Conservation (phyloP, 37 sponge, comb jelly and placozoan genomes). For the Axinella damicornis region DNA sequence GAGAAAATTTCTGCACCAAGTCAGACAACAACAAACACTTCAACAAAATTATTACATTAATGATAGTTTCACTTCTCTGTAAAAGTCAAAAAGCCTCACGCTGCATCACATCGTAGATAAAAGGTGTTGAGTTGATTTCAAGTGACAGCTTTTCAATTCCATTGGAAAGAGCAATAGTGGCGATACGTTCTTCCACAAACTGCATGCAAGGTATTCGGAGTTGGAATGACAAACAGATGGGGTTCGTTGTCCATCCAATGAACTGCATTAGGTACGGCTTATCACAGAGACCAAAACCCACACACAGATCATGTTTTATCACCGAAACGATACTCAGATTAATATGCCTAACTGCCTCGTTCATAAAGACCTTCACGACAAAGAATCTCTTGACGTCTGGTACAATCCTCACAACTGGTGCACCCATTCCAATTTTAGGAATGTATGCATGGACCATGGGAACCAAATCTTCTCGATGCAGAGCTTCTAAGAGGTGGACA, state of each 20-base stretch:
- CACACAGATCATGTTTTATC: slow-evolving; percentile 10
- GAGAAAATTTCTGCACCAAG: too few species aligned
- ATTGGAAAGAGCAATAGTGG: too few species aligned
- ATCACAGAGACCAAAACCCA: neutral
- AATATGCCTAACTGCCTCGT: neutral
- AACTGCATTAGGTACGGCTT: slow-evolving; percentile 15
- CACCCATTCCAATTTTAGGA: neutral
- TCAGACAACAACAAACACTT: too few species aligned
- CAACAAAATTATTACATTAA: too few species aligned
- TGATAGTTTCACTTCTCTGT: too few species aligned
- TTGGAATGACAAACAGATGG: slow-evolving; percentile 9
- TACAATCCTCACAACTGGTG: neutral
- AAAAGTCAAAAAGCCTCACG: too few species aligned
- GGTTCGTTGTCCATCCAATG: slow-evolving; percentile 15
- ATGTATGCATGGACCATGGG: slow-evolving; percentile 3
- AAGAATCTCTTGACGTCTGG: slow-evolving; percentile 3
- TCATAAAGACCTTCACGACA: neutral
- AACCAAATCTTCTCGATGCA: slow-evolving; percentile 11
- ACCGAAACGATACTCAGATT: neutral
- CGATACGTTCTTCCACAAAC: neutral
- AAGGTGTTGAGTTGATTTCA: too few species aligned
- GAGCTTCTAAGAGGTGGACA: neutral
- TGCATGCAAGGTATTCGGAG: neutral
- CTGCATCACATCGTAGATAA: too few species aligned
- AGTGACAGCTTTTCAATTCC: too few species aligned